These are phyloP conservation scores for Enteromius thamalakanensis DNA, from an alignment of 2,797 vertebrate genomes.

Conservation along the genomic window DNA sequence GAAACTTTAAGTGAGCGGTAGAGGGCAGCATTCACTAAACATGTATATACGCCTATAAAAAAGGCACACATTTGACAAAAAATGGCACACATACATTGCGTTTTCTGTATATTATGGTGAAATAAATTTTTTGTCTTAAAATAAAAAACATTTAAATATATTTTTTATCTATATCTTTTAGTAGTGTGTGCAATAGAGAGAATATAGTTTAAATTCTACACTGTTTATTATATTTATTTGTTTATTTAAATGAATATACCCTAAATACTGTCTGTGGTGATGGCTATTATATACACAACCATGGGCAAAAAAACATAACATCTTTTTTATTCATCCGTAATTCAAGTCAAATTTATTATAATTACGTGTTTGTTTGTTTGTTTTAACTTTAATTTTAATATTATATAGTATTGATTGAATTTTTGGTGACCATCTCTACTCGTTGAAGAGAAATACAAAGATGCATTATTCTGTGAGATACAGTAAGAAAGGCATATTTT, in stretches of 20 bases:
- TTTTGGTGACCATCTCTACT: not conserved
- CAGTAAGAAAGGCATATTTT: not conserved
- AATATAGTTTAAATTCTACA: not conserved
- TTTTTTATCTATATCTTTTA: not conserved
- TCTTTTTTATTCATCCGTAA: not conserved
- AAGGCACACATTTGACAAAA: not conserved
- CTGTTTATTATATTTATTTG: not conserved
- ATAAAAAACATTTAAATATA: no score
- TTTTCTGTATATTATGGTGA: not conserved
- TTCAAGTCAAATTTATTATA: not conserved
- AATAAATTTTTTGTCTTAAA: not conserved
- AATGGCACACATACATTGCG: not conserved
- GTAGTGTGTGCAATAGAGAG: not conserved
- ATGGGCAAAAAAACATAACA: not conserved
- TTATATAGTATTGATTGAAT: no score
- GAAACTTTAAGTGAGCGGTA: not conserved
- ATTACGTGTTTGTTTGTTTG: no score
- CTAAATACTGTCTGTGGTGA: not conserved
- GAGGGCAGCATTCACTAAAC: not conserved
- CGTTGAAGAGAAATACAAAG: not conserved
- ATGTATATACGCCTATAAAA: not conserved
- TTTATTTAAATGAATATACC: not conserved
- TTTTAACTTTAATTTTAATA: no score
- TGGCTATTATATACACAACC: no score
- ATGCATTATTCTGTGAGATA: not conserved